Percentiles rank a stretch among this genome's conserved stretches.
Conservation (phyloP, 1,140 invertebrate species). For the Drosophila erecta region DNA sequence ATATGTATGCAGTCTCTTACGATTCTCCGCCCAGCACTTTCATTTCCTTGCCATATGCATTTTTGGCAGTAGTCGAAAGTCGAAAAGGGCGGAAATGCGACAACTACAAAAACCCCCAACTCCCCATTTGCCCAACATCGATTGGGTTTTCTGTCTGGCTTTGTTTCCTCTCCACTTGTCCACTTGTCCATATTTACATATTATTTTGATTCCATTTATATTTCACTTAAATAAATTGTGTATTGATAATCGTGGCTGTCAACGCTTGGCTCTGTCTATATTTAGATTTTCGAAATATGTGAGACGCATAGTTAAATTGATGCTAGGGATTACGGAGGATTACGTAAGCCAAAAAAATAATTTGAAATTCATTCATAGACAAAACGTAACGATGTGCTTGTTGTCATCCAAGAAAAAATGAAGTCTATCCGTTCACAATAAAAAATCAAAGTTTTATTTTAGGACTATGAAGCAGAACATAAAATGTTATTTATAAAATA, state of each 20-base stretch:
- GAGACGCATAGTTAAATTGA: conserved; percentile 21
- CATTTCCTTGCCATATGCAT: conserved; percentile 60
- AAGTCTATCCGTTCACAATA: no score
- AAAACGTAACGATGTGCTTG: neutral
- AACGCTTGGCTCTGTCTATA: conserved; percentile 20
- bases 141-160: conserved; percentile 10
- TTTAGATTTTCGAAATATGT: conserved; percentile 33
- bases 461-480: no score
- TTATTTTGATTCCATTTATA: conserved; percentile 71
- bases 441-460: no score
- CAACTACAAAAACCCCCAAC: conserved; percentile 62
- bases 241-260: conserved; percentile 30
- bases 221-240: conserved; percentile 46
- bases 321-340: conserved; percentile 1
- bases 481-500: no score
- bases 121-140: conserved; percentile 28
- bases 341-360: neutral
- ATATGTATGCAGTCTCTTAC: conserved; percentile 39
- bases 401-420: no score
- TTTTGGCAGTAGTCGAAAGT: conserved; percentile 65
- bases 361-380: neutral
- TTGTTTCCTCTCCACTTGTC: conserved; percentile 30
- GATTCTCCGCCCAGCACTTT: conserved; percentile 2
- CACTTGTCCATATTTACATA: conserved; percentile 55
- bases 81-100: conserved; percentile 70